A percentile compares a stretch with the other conserved stretches of the same genome.
These are phyloP conservation scores for Malthinus seriepunctatus DNA, from an alignment of 2,888 invertebrate genomes.

Conservation along the genomic window DNA sequence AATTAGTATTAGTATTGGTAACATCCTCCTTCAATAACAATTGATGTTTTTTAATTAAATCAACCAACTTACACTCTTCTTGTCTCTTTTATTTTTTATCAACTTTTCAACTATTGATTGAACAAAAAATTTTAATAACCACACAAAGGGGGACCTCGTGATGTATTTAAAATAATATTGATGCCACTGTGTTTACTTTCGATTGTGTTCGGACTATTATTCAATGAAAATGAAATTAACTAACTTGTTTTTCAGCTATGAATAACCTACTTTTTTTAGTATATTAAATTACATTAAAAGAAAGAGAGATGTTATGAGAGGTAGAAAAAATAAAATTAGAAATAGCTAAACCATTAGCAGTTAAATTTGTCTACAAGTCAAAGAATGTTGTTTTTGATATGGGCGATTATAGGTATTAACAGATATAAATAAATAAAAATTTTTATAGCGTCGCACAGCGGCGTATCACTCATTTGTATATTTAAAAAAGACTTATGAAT, in stretches of 20 bases:
- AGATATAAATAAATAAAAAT: too few relatives aligned
- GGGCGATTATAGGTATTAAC: too few relatives aligned
- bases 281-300: constrained; percentile 11
- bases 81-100: not conserved
- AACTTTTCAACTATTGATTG: not conserved
- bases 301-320: not conserved
- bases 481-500: too few relatives aligned
- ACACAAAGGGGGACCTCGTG: constrained; percentile 2
- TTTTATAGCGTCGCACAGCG: too few relatives aligned
- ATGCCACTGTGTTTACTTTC: constrained; percentile 12
- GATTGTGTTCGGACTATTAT: constrained; percentile 12
- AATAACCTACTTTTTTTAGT: constrained; percentile 10
- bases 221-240: constrained; percentile 16
- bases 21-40: constrained; percentile 42
- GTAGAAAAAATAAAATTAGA: not conserved
- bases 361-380: constrained; percentile 1
- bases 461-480: too few relatives aligned
- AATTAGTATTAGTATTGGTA: constrained; percentile 40
- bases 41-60: constrained; percentile 35
- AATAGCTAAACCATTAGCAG: constrained; percentile 1
- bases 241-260: constrained; percentile 13
- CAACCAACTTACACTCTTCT: constrained; percentile 11
- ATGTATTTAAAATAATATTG: constrained; percentile 18
- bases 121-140: not conserved
- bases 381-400: constrained; percentile 1